A percentile compares a stretch with the other conserved stretches of the same genome.
These are phyloP conservation scores for Drosophila pruinosa DNA, from an alignment of 1,140 invertebrate genomes.

Conservation along the genomic window DNA sequence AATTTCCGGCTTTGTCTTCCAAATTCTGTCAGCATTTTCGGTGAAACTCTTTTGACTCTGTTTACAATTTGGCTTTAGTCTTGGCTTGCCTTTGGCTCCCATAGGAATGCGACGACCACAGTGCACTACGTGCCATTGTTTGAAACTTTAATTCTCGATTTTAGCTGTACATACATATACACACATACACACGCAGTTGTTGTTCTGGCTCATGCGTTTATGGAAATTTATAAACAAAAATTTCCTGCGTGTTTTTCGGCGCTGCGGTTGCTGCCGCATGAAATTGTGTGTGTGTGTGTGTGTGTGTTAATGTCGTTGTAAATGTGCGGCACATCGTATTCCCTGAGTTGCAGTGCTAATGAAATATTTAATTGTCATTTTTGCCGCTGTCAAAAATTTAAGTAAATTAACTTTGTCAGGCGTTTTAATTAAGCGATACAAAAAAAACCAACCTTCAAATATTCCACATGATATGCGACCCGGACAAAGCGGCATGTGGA, in stretches of 20 bases:
- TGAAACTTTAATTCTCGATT: conserved; percentile 20
- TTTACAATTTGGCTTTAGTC: conserved; percentile 33
- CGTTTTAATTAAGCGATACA: conserved; percentile 61
- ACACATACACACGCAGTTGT: neutral
- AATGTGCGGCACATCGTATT: conserved; percentile 19
- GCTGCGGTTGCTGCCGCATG: neutral
- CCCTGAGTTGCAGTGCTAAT: conserved; percentile 49
- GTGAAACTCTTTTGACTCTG: conserved; percentile 19
- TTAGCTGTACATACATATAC: neutral
- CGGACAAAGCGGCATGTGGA: neutral
- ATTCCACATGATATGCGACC: conserved; percentile 10
- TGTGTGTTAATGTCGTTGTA: neutral
- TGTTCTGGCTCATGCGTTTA: conserved; percentile 49
- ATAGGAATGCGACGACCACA: neutral
- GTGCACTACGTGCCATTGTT: conserved; percentile 29
- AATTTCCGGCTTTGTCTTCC: conserved; percentile 27
- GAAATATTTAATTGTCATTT: conserved; percentile 76
- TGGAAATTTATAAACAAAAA: conserved; percentile 55
- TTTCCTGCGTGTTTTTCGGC: conserved; percentile 30
- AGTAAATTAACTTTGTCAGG: conserved; percentile 66
- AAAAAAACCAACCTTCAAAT: conserved; percentile 18
- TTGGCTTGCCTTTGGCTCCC: neutral
- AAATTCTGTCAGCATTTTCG: conserved; percentile 19
- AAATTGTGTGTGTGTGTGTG: conserved; percentile 13
- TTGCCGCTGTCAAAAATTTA: conserved; percentile 59